These are phyloP conservation scores for Danio albolineatus DNA, from an alignment of 2,797 vertebrate genomes.

Conservation along the genomic window DNA sequence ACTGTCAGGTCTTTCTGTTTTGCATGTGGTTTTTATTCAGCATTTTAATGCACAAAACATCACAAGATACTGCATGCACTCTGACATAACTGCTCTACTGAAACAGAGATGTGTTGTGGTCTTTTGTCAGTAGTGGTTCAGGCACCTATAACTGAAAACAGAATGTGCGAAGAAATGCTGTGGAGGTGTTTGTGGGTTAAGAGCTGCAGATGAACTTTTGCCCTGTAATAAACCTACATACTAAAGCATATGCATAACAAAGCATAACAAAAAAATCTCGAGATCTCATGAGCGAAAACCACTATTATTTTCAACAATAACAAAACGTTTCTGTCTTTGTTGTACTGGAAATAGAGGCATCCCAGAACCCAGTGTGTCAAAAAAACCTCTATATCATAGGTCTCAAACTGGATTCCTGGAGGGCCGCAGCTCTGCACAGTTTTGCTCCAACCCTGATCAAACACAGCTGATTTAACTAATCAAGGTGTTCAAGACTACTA, in stretches of 20 bases:
- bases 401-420: too few species aligned
- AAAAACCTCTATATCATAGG: background rate
- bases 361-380: conserved; percentile 11
- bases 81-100: too few species aligned
- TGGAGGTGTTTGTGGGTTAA: background rate
- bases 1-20: too few species aligned
- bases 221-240: too few species aligned
- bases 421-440: too few species aligned
- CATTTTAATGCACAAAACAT: too few species aligned
- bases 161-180: background rate
- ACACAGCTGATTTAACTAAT: too few species aligned
- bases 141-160: background rate
- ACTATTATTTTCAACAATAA: background rate
- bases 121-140: background rate
- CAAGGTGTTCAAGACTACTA: too few species aligned
- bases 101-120: background rate
- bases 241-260: background rate
- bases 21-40: too few species aligned
- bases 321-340: background rate
- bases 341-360: background rate
- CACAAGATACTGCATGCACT: too few species aligned
- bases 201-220: background rate
- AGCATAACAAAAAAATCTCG: background rate
- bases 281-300: background rate
- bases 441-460: too few species aligned